Evolutionary conservation across 2,797 vertebrate genomes (phyloP).

Genomic region (Enoplosus armatus): DNA sequence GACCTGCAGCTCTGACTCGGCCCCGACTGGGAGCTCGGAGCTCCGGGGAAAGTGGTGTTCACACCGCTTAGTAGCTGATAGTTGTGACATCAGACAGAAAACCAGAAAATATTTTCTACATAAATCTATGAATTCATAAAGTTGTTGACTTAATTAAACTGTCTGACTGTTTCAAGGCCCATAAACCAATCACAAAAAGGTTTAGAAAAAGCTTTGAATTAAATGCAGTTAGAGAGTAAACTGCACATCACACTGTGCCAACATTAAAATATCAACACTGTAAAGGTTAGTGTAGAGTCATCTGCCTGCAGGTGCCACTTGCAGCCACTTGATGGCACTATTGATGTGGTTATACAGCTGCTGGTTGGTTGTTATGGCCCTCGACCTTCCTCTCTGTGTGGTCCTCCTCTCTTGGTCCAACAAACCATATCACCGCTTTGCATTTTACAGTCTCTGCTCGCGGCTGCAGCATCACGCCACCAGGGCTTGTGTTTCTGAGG

Average conservation of each 20-base stretch:
- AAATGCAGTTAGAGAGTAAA: neutral
- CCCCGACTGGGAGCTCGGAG: no score
- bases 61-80: no score
- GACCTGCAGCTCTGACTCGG: no score
- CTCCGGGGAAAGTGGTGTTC: no score
- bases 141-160: no score
- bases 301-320: neutral
- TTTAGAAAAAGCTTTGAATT: neutral
- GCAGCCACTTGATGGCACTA: constrained; percentile 36
- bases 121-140: no score
- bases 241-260: no score
- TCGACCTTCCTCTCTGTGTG: no score
- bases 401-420: neutral
- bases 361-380: neutral
- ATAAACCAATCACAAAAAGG: neutral
- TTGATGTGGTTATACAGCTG: neutral
- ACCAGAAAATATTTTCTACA: no score
- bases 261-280: neutral
- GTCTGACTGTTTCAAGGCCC: neutral
- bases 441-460: constrained; percentile 16
- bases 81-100: no score
- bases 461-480: constrained; percentile 2
- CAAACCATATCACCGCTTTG: constrained; percentile 5
- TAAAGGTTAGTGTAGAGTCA: neutral
- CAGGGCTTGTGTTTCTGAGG: constrained; percentile 17